Percentiles rank a stretch among this genome's conserved stretches.
phyloP scores from a whole-genome alignment of 2,888 invertebrate genomes.

The Ametastegia equiseti region DNA sequence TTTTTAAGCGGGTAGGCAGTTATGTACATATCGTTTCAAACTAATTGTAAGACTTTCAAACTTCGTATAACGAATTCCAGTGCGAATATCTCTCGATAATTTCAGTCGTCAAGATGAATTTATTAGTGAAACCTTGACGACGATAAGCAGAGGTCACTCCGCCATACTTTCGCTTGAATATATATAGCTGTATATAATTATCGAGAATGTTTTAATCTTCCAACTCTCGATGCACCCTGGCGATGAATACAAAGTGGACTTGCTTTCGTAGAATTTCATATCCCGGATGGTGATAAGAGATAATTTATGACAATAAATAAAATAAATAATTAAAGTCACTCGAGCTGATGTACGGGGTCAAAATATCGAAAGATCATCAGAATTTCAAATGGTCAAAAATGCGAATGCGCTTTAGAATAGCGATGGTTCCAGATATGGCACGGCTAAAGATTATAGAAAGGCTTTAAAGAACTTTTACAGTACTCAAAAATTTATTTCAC shows the following conservation, averaged over 20 bases:
- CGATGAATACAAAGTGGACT: background rate
- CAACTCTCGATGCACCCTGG: background rate
- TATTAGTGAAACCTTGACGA: conserved; percentile 16
- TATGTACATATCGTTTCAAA: no score
- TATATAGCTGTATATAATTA: conserved; percentile 18
- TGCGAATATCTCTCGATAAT: background rate
- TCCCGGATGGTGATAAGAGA: background rate
- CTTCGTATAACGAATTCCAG: background rate
- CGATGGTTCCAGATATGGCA: no score
- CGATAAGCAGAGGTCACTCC: conserved; percentile 4
- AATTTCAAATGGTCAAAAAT: no score
- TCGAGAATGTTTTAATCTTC: background rate
- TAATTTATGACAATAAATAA: no score
- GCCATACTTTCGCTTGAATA: background rate
- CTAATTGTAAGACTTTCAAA: no score
- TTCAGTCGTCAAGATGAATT: background rate
- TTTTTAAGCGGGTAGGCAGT: background rate
- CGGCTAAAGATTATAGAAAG: no score
- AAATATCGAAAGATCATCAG: no score
- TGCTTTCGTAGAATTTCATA: background rate
- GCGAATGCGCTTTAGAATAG: no score
- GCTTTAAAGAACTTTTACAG: no score
- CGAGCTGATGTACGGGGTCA: no score
- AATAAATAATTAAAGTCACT: no score
- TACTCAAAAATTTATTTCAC: no score